phyloP scores from a whole-genome alignment of 2,797 vertebrate species.

The Acanthurus tractus region DNA sequence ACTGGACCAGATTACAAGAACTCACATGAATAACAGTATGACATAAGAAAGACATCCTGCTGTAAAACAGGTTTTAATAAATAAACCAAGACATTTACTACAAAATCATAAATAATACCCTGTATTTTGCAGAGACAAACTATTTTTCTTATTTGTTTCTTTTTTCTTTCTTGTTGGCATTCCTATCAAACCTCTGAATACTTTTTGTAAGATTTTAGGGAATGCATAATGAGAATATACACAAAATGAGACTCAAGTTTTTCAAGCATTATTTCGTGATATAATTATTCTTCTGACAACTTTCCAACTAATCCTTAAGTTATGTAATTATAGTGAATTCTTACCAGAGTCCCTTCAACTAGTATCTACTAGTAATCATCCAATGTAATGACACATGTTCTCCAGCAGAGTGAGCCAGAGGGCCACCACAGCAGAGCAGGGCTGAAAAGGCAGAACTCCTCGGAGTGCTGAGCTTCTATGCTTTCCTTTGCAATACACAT shows the following conservation, averaged over 20 bases:
- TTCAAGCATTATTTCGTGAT: background rate
- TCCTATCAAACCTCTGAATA: background rate
- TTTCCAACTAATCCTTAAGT: slow-evolving; percentile 20
- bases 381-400: slow-evolving; percentile 27
- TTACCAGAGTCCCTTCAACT: slow-evolving; percentile 29
- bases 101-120: background rate
- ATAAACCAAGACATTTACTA: background rate
- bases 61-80: slow-evolving; percentile 7
- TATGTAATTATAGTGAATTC: slow-evolving; percentile 27
- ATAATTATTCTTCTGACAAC: slow-evolving; percentile 6
- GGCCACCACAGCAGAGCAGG: slow-evolving; percentile 19
- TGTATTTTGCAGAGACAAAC: background rate
- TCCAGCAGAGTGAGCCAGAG: slow-evolving; percentile 69
- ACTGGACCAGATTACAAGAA: slow-evolving; percentile 9
- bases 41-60: background rate
- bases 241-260: background rate
- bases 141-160: background rate
- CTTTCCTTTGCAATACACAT: slow-evolving; percentile 35
- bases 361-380: slow-evolving; percentile 6
- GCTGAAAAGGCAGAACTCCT: slow-evolving; percentile 13
- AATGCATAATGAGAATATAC: background rate
- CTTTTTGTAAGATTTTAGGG: background rate
- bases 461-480: slow-evolving; percentile 67
- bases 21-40: background rate
- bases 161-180: background rate